Evolutionary conservation across 1,140 invertebrate genomes (phyloP).

Genomic region (Gryon sp.): DNA sequence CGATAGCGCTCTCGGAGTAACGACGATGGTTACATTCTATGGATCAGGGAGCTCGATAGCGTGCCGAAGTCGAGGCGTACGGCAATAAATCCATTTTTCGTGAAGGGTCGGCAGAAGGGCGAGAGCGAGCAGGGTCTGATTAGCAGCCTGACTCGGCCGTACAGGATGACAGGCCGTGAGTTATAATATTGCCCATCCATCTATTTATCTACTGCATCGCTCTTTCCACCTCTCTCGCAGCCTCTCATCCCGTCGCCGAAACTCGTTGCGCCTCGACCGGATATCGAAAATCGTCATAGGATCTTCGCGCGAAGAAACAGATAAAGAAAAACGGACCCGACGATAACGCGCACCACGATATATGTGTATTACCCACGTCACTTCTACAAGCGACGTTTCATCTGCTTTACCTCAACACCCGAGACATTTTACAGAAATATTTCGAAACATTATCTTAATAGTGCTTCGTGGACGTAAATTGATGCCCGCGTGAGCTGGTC

Average conservation of each 20-base stretch:
- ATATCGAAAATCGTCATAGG: slow-evolving; percentile 60
- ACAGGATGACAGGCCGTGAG: slow-evolving; percentile 79
- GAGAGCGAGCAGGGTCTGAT: slow-evolving; percentile 77
- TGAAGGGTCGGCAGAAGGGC: slow-evolving; percentile 77
- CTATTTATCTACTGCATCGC: slow-evolving; percentile 77
- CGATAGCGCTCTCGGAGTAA: slow-evolving; percentile 55
- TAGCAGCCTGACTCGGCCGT: slow-evolving; percentile 79
- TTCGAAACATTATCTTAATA: slow-evolving; percentile 49
- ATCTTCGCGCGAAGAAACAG: slow-evolving; percentile 62
- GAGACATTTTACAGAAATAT: slow-evolving; percentile 42
- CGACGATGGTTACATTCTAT: slow-evolving; percentile 69
- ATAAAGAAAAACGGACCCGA: slow-evolving; percentile 53
- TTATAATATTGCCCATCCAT: slow-evolving; percentile 80
- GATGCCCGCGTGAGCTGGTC: slow-evolving; percentile 18
- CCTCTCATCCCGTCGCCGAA: slow-evolving; percentile 35
- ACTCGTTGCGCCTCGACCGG: slow-evolving; percentile 60
- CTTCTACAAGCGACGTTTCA: slow-evolving; percentile 7
- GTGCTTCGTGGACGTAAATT: slow-evolving; percentile 15
- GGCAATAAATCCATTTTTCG: slow-evolving; percentile 81
- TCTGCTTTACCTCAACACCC: slow-evolving; percentile 17
- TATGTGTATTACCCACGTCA: no score
- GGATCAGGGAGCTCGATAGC: slow-evolving; percentile 80
- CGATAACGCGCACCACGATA: slow-evolving; percentile 11
- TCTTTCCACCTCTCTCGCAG: slow-evolving; percentile 56
- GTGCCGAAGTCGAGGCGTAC: slow-evolving; percentile 79